Percentiles rank a stretch among this genome's conserved stretches.
phyloP scores from a whole-genome alignment of 2,888 invertebrate genomes.

The Steinernema carpocapsae region DNA sequence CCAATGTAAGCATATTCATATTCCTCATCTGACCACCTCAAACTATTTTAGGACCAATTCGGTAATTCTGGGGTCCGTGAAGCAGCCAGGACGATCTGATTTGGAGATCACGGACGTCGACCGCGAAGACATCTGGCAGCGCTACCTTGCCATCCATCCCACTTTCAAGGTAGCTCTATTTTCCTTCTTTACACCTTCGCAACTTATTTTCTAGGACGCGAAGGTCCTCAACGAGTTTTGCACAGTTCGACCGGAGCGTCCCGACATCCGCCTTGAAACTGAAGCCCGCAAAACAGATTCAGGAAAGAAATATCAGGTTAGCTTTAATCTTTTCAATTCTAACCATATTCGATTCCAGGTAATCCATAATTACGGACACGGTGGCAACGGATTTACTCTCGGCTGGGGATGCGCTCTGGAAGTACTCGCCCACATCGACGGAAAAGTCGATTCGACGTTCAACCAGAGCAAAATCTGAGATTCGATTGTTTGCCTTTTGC shows the following conservation, averaged over 20 bases:
- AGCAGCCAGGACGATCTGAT: slow-evolving; percentile 52
- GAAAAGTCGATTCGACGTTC: background rate
- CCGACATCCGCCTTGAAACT: slow-evolving; percentile 48
- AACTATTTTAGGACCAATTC: slow-evolving; percentile 46
- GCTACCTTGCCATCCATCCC: slow-evolving; percentile 56
- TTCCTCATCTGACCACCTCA: background rate
- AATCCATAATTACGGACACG: slow-evolving; percentile 65
- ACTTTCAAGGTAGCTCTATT: slow-evolving; percentile 48
- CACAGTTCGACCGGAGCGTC: slow-evolving; percentile 56
- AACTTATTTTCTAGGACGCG: slow-evolving; percentile 44
- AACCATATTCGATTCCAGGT: slow-evolving; percentile 42
- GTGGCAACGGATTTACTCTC: slow-evolving; percentile 63
- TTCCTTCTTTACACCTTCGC: background rate
- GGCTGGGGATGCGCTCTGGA: slow-evolving; percentile 61
- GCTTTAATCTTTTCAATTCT: background rate
- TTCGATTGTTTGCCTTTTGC: background rate
- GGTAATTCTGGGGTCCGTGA: slow-evolving; percentile 57
- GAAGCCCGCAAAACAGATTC: slow-evolving; percentile 34
- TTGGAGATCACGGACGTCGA: slow-evolving; percentile 58
- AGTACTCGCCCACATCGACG: slow-evolving; percentile 47
- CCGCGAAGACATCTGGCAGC: slow-evolving; percentile 53
- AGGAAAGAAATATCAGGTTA: slow-evolving; percentile 16
- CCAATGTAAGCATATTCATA: slow-evolving; percentile 49
- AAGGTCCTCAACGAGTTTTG: slow-evolving; percentile 57
- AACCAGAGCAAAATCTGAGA: slow-evolving; percentile 22